Conservation (phyloP, 2,797 vertebrate species). For the Coregonus ussuriensis region DNA sequence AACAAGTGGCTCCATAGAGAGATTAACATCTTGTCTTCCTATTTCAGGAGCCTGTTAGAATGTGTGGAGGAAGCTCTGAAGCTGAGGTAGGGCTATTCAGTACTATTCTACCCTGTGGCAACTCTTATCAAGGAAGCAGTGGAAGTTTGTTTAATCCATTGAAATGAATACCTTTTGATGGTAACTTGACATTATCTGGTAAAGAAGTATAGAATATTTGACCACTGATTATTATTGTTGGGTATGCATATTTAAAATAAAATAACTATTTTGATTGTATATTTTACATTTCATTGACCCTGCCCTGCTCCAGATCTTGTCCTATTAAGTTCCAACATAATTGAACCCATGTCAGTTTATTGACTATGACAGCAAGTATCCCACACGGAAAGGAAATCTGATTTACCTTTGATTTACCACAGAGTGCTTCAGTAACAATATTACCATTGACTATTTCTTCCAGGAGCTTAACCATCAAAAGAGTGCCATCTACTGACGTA, state of each 20-base stretch:
- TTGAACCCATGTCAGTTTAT: no score
- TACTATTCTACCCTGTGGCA: conserved; percentile 35
- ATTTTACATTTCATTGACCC: no score
- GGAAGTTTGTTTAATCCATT: conserved; percentile 3
- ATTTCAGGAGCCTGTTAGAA: conserved; percentile 85
- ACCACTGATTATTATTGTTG: neutral
- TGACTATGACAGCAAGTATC: neutral
- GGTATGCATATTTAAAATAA: no score
- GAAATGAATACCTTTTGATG: neutral
- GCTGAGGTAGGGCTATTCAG: conserved; percentile 78
- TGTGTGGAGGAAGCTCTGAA: conserved; percentile 87
- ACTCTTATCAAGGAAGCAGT: conserved; percentile 3
- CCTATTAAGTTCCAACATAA: no score
- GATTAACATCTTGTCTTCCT: conserved; percentile 72
- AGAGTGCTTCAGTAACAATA: neutral
- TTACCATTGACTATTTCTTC: conserved; percentile 45
- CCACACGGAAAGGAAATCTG: neutral
- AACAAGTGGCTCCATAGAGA: conserved; percentile 53
- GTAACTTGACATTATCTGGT: neutral
- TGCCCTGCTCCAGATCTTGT: no score
- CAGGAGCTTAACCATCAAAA: conserved; percentile 79
- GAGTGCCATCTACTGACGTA: conserved; percentile 74
- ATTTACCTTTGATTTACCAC: neutral
- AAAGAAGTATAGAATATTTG: neutral
- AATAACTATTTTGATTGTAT: no score